These are phyloP conservation scores for Homalodisca vitripennis DNA, from an alignment of 1,140 invertebrate genomes.

Conservation along the genomic window DNA sequence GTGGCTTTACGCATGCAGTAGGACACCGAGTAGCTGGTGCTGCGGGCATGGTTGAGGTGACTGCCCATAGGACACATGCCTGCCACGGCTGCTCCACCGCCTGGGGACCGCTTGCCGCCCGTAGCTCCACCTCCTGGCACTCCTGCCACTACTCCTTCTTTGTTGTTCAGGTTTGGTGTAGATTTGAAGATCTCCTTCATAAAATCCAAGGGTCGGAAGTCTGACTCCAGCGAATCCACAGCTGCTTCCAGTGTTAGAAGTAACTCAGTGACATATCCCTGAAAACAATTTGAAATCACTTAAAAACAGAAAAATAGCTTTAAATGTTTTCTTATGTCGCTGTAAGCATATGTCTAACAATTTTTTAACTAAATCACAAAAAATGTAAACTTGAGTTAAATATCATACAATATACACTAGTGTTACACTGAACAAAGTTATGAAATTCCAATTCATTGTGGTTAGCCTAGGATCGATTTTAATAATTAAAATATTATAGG, in stretches of 20 bases:
- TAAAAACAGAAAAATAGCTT: no score
- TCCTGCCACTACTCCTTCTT: constrained; percentile 59
- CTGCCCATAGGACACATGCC: constrained; percentile 24
- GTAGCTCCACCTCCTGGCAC: constrained; percentile 49
- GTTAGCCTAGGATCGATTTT: no score
- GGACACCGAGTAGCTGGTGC: constrained; percentile 90
- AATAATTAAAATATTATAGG: no score
- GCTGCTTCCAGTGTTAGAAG: constrained; percentile 93
- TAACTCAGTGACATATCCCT: constrained; percentile 95
- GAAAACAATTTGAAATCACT: no score
- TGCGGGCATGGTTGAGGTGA: constrained; percentile 59
- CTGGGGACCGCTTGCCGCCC: constrained; percentile 57
- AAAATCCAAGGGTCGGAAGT: constrained; percentile 81
- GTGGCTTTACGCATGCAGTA: constrained; percentile 73
- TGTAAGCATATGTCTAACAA: no score
- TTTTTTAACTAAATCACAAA: no score
- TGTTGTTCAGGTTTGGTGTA: constrained; percentile 91
- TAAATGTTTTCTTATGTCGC: no score
- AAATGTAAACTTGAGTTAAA: no score
- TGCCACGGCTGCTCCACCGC: constrained; percentile 48
- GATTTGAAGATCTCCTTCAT: constrained; percentile 95
- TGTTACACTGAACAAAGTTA: no score
- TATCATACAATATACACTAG: no score
- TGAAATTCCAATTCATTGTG: no score
- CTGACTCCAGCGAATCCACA: constrained; percentile 86